Base-by-base conservation (phyloP, 2,797 vertebrate genomes). In the Dryobates pubescens region DNA sequence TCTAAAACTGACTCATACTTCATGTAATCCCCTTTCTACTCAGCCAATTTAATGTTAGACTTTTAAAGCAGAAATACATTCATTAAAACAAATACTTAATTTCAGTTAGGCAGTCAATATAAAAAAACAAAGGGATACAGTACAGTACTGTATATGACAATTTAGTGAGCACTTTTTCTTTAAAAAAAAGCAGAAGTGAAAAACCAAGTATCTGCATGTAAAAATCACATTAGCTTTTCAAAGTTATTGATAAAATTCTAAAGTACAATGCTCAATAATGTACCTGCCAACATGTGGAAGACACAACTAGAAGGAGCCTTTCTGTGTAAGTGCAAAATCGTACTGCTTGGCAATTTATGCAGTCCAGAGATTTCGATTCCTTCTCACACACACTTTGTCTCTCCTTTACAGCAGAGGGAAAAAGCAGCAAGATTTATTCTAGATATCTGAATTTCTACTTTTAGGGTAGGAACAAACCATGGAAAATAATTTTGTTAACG, bases 261-360 rank as follows among this genome's bases (percentile, higher is more conserved):
- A 87, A 84, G 38, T 34, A 43, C 34, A 77, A 56, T 16, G 17
- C 13, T 81, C 30, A 82, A 14, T n/a, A 53, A 54, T 0, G 7
- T 97, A 98, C 98, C 98, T 98, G 97, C 98, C 98, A 98, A 91
- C 95, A 97, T 6, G 82, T 88, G 63, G 97, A 96, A 59, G 96
- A 97, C 58, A 98, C 97, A 79, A 98, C 91, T 9, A 98, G 82
- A 27, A 98, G 96, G 24, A 98, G 97, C 57, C 98, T 96, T 73
- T 97, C 98, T 0, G 98, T 98, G 32, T 97, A 98, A 9, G 95
- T 96, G 89, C 98, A 98, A 92, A 98, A 98, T 45, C 96, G 83
- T 71, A 98, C 95, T 8, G 97, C 91, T 75, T 74, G 96, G 73
- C 97, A 98, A 49, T 96, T 96, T 13, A 82, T 4, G 20, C 90